These are phyloP conservation scores for Trichogramma dendrolimi DNA, from an alignment of 2,888 invertebrate species.

Conservation along the genomic window DNA sequence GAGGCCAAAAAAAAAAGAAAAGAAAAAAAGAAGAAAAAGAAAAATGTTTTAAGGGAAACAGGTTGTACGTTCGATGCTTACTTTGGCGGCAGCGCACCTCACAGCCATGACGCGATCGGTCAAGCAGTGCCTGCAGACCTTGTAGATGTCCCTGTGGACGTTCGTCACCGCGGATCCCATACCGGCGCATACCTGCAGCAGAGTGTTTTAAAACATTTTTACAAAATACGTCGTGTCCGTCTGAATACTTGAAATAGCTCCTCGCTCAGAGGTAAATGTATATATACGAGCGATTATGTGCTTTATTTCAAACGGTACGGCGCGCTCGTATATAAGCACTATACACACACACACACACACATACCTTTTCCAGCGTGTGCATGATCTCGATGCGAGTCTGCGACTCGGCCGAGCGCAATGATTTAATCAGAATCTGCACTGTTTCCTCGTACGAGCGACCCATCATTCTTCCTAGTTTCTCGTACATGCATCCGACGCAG, in stretches of 20 bases:
- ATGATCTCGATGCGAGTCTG: constrained; percentile 96
- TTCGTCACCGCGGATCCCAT: constrained; percentile 90
- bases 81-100: constrained; percentile 84
- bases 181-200: constrained; percentile 72
- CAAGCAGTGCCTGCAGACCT: constrained; percentile 80
- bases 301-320: too few species aligned
- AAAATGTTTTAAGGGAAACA: background rate
- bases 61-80: constrained; percentile 37
- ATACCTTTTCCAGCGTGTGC: constrained; percentile 90
- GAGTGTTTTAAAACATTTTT: constrained; percentile 19
- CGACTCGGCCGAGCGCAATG: constrained; percentile 89
- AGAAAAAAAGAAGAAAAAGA: constrained; percentile 1
- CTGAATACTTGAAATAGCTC: too few species aligned
- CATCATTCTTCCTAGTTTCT: constrained; percentile 97
- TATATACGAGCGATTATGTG: too few species aligned
- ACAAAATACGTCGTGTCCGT: background rate
- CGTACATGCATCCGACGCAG: constrained; percentile 95
- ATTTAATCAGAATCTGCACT: constrained; percentile 83
- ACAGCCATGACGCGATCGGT: constrained; percentile 91
- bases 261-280: too few species aligned
- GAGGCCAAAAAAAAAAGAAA: background rate
- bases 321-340: background rate
- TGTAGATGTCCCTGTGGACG: constrained; percentile 84
- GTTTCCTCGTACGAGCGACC: constrained; percentile 98
- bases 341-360: constrained; percentile 7